Evolutionary conservation across 2,113 vertebrate genomes (phyloP).

Genomic region (Pollimyrus isidori): DNA sequence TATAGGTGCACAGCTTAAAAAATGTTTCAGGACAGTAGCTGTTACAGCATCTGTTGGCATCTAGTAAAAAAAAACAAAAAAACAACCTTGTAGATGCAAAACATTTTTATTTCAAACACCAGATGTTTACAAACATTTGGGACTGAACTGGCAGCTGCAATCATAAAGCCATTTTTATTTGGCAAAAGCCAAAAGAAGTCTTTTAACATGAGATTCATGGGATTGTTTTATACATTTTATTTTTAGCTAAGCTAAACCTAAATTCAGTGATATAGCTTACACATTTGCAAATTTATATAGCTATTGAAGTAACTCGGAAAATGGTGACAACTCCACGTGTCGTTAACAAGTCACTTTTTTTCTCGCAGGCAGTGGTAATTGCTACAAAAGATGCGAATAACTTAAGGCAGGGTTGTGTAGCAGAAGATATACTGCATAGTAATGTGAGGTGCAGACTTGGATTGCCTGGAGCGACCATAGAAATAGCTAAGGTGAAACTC

Average conservation of each 20-base stretch:
- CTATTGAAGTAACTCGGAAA: neutral
- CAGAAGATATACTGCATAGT: neutral
- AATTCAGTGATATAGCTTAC: neutral
- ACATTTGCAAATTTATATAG: neutral
- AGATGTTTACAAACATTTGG: neutral
- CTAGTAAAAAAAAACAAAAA: neutral
- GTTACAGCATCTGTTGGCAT: neutral
- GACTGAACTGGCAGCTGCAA: neutral
- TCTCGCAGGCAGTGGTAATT: neutral
- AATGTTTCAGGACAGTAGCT: neutral
- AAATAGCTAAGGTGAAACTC: neutral
- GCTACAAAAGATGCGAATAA: neutral
- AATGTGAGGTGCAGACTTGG: neutral
- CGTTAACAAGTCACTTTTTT: neutral
- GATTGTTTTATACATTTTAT: neutral
- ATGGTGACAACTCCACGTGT: neutral
- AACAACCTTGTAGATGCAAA: neutral
- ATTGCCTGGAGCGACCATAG: neutral
- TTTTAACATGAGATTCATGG: neutral
- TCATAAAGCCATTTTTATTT: neutral
- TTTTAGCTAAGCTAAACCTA: neutral
- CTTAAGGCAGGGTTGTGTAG: neutral
- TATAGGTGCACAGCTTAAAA: neutral
- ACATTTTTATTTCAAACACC: neutral
- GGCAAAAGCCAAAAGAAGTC: neutral